Percentiles rank a stretch among this genome's conserved stretches.
These are phyloP conservation scores for Jordanella pulchra DNA, from an alignment of 2,797 vertebrate species.

Conservation along the genomic window DNA sequence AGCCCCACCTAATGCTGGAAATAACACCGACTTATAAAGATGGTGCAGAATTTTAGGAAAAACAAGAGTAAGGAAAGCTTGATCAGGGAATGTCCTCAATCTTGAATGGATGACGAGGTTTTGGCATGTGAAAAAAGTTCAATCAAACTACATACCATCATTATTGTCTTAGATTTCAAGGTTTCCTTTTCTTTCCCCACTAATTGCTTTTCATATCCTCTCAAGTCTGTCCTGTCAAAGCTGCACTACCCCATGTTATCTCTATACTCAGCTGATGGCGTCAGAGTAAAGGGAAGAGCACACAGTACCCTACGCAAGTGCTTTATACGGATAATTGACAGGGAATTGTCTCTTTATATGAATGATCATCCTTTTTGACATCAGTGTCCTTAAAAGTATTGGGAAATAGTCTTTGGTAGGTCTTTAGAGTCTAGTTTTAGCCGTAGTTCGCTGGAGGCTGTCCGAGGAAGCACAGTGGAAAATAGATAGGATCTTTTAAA, in stretches of 20 bases:
- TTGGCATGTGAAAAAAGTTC: constrained; percentile 36
- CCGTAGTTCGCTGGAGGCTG: constrained; percentile 69
- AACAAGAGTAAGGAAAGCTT: constrained; percentile 46
- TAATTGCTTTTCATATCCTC: constrained; percentile 40
- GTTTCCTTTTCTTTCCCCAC: constrained; percentile 8
- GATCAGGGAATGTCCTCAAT: constrained; percentile 34
- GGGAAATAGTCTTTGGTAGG: constrained; percentile 58
- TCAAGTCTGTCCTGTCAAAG: constrained; percentile 36
- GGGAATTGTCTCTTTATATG: constrained; percentile 74
- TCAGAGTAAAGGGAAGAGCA: constrained; percentile 76
- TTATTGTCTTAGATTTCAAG: constrained; percentile 30
- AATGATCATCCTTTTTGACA: constrained; percentile 69
- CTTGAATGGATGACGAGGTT: constrained; percentile 40
- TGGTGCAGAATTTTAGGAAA: constrained; percentile 29
- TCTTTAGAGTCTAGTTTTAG: constrained; percentile 68
- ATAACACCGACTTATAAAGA: constrained; percentile 34
- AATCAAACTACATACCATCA: constrained; percentile 30
- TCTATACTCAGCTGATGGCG: constrained; percentile 58
- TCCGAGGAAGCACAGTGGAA: constrained; percentile 71
- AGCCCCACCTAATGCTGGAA: constrained; percentile 23
- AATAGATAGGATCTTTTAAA: constrained; percentile 72
- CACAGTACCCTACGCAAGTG: constrained; percentile 76
- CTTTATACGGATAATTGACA: constrained; percentile 79
- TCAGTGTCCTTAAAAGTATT: constrained; percentile 75
- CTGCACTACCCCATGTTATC: constrained; percentile 64